phyloP scores from a whole-genome alignment of 1,140 invertebrate genomes.

The Atopsyche davidsoni region DNA sequence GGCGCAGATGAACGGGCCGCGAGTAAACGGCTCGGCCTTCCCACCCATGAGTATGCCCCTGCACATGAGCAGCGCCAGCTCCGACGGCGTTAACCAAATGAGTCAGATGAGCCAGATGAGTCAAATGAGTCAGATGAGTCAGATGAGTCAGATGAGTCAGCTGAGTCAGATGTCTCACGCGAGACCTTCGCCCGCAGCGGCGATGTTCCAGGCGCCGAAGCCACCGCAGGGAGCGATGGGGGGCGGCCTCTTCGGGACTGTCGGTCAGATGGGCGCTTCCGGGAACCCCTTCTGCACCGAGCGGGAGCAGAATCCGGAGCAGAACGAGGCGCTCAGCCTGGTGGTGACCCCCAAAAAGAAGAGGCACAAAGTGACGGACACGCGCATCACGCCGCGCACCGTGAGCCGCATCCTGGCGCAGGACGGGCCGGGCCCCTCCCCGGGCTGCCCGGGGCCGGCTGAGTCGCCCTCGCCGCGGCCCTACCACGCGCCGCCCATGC shows the following conservation, averaged over 20 bases:
- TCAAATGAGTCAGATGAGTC: constrained; percentile 41
- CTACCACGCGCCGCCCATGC: constrained; percentile 68
- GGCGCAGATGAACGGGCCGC: constrained; percentile 44
- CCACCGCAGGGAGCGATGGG: constrained; percentile 61
- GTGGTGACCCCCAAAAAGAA: constrained; percentile 94
- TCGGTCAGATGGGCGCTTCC: constrained; percentile 43
- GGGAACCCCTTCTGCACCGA: constrained; percentile 66
- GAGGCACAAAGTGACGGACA: constrained; percentile 94
- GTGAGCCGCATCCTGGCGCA: constrained; percentile 79
- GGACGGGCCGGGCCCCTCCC: constrained; percentile 64
- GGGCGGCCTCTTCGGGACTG: constrained; percentile 54
- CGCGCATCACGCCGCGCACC: constrained; percentile 85
- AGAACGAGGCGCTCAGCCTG: constrained; percentile 89
- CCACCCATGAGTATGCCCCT: constrained; percentile 56
- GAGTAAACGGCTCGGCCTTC: constrained; percentile 49
- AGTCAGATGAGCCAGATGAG: constrained; percentile 61
- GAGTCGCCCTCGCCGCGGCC: constrained; percentile 65
- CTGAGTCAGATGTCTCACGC: constrained; percentile 65
- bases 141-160: constrained; percentile 44
- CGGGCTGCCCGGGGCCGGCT: constrained; percentile 43
- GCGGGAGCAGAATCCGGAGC: constrained; percentile 68
- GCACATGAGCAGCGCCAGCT: constrained; percentile 43
- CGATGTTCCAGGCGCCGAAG: constrained; percentile 75
- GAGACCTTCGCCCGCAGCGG: constrained; percentile 57
- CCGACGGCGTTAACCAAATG: constrained; percentile 52